These are phyloP conservation scores for Drosophila macrospina DNA, from an alignment of 2,888 invertebrate species.

Conservation along the genomic window DNA sequence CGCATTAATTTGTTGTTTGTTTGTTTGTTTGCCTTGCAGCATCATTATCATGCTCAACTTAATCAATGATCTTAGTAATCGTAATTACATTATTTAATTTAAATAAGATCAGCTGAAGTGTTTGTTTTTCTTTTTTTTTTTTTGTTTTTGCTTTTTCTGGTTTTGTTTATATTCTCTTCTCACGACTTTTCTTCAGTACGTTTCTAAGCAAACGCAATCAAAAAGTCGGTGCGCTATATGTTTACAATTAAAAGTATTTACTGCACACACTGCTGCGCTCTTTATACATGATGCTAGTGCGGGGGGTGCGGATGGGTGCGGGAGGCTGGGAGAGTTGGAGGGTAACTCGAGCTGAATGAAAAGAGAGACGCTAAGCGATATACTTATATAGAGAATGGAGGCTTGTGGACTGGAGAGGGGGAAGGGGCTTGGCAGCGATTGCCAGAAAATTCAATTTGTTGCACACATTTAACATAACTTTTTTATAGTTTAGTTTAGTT, in stretches of 20 bases:
- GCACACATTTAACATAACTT: slow-evolving; percentile 50
- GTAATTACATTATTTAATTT: slow-evolving; percentile 73
- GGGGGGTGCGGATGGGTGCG: slow-evolving; percentile 24
- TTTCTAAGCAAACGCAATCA: slow-evolving; percentile 61
- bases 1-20: slow-evolving; percentile 62
- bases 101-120: slow-evolving; percentile 77
- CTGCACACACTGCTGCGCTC: slow-evolving; percentile 61
- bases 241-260: slow-evolving; percentile 68
- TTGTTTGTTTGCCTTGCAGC: slow-evolving; percentile 58
- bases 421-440: slow-evolving; percentile 5
- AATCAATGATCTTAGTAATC: slow-evolving; percentile 78
- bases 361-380: slow-evolving; percentile 50
- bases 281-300: slow-evolving; percentile 69
- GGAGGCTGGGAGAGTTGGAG: background rate
- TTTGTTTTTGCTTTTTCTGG: slow-evolving; percentile 13
- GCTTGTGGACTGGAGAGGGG: slow-evolving; percentile 3
- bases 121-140: slow-evolving; percentile 23
- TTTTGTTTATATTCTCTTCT: slow-evolving; percentile 43
- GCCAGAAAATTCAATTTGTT: slow-evolving; percentile 50
- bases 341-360: slow-evolving; percentile 22
- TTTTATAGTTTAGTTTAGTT: slow-evolving; percentile 32
- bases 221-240: slow-evolving; percentile 65
- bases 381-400: slow-evolving; percentile 18
- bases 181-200: slow-evolving; percentile 37
- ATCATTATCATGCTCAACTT: slow-evolving; percentile 65